A percentile compares a stretch with the other conserved stretches of the same genome.
Conservation (phyloP, 2,113 vertebrate species). For the Holacanthus passer region DNA sequence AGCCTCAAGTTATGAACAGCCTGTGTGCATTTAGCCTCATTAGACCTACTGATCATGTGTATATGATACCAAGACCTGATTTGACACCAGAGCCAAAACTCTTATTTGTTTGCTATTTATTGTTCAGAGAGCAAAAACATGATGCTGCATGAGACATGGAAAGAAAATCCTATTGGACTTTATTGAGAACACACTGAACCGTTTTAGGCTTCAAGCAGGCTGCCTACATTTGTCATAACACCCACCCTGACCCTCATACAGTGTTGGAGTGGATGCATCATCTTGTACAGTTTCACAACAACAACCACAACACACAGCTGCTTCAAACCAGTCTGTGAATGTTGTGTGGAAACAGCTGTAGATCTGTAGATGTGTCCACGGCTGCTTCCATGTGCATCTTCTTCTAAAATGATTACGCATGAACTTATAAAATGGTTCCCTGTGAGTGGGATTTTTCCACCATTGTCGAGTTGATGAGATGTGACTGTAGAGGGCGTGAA, state of each 20-base stretch:
- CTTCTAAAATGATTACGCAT: slow-evolving; percentile 34
- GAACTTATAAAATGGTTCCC: slow-evolving; percentile 24
- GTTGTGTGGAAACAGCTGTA: slow-evolving; percentile 42
- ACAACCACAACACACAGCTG: slow-evolving; percentile 5
- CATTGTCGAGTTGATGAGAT: not conserved
- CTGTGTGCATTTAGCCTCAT: not conserved
- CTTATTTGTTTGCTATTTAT: not conserved
- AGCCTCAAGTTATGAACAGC: not conserved
- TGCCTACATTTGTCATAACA: slow-evolving; percentile 2
- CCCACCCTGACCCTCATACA: slow-evolving; percentile 43
- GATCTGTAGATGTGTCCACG: not conserved
- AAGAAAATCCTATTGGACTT: not conserved
- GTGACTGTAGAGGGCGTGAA: slow-evolving; percentile 54
- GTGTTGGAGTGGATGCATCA: slow-evolving; percentile 36
- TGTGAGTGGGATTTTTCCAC: slow-evolving; percentile 47
- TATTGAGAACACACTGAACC: not conserved
- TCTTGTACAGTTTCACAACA: slow-evolving; percentile 5
- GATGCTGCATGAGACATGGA: not conserved
- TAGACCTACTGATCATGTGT: not conserved
- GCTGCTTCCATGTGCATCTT: slow-evolving; percentile 12
- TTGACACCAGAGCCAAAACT: not conserved
- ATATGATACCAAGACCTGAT: not conserved
- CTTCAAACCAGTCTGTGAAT: slow-evolving; percentile 25
- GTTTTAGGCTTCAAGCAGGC: slow-evolving; percentile 3
- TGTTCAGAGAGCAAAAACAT: not conserved